phyloP scores from a whole-genome alignment of 2,113 vertebrate species.

The Phalacrocorax carbo region DNA sequence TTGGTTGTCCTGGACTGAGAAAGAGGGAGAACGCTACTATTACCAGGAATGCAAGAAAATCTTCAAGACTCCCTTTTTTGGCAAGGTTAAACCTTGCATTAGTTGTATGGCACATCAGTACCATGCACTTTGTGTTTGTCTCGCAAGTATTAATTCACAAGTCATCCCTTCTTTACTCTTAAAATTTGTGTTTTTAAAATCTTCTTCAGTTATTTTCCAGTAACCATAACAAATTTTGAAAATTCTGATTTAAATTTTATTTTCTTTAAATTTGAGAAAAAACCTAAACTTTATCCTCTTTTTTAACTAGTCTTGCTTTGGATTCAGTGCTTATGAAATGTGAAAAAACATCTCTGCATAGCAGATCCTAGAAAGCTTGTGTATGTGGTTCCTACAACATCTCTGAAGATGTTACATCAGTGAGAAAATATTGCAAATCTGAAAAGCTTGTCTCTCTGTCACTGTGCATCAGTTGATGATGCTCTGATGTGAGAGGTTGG shows the following conservation, averaged over 20 bases:
- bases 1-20: background rate
- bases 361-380: background rate
- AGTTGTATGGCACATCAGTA: background rate
- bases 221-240: background rate
- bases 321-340: background rate
- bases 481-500: background rate
- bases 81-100: background rate
- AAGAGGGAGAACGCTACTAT: background rate
- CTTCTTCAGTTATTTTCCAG: background rate
- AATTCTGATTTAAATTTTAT: background rate
- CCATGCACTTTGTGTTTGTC: background rate
- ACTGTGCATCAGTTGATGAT: background rate
- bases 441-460: background rate
- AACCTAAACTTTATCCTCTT: background rate
- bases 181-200: background rate
- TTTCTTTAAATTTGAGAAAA: background rate
- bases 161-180: background rate
- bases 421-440: background rate
- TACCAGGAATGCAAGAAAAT: background rate
- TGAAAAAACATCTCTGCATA: background rate
- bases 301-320: background rate
- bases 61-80: background rate
- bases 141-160: background rate
- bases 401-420: background rate
- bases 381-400: background rate